Evolutionary conservation across 2,797 vertebrate species (phyloP).

Genomic region (Micrastur ruficollis): DNA sequence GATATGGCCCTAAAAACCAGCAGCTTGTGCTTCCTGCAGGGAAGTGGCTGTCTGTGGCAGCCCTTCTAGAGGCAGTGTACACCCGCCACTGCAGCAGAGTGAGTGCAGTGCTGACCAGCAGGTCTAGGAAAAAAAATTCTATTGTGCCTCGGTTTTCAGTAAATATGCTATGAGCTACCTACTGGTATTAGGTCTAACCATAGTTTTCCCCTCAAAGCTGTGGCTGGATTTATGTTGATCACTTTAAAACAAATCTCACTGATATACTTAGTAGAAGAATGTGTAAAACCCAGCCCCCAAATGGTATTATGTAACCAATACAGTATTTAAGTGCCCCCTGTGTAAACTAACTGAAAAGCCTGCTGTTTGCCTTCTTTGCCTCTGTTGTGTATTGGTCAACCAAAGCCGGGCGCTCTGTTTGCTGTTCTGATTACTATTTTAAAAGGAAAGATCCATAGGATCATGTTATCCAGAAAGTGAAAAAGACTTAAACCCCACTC

Average conservation of each 20-base stretch:
- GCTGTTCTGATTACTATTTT: conserved; percentile 61
- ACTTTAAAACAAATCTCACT: conserved; percentile 50
- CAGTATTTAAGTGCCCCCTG: conserved; percentile 60
- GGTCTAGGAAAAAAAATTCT: not conserved
- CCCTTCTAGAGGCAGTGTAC: not conserved
- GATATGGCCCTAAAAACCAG: not conserved
- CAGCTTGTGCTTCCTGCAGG: not conserved
- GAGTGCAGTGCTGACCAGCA: not conserved
- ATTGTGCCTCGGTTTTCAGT: not conserved
- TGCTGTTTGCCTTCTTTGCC: conserved; percentile 60
- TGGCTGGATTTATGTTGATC: conserved; percentile 32
- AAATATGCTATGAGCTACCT: not conserved
- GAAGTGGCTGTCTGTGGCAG: not conserved
- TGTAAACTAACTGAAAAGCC: conserved; percentile 64
- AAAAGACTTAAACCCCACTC: conserved; percentile 42
- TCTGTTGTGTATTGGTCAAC: conserved; percentile 52
- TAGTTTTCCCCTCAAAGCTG: not conserved
- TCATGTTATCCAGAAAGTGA: conserved; percentile 46
- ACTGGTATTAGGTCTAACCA: conserved; percentile 14
- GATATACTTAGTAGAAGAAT: conserved; percentile 46
- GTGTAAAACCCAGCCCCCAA: conserved; percentile 49
- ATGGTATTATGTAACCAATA: conserved; percentile 59
- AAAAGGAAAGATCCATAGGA: conserved; percentile 47
- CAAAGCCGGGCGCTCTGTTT: conserved; percentile 7
- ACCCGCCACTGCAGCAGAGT: not conserved